These are phyloP conservation scores for Sclerurus mexicanus DNA, from an alignment of 2,113 vertebrate species.

Conservation along the genomic window DNA sequence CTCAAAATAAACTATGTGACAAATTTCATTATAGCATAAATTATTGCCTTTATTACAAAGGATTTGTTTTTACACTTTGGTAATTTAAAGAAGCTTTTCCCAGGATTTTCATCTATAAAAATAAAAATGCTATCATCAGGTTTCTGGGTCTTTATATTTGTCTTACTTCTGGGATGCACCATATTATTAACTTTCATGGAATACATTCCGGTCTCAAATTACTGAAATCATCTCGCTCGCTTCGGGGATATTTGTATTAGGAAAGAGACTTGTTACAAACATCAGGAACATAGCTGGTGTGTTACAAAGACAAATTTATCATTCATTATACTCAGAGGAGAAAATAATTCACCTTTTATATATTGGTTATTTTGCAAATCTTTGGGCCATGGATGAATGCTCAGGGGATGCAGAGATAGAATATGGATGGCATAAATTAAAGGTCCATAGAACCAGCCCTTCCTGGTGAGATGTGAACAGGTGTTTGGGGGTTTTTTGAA, in stretches of 20 bases:
- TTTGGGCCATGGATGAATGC: neutral
- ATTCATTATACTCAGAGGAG: neutral
- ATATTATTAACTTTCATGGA: slow-evolving; percentile 49
- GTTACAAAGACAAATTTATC: slow-evolving; percentile 21
- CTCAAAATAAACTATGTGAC: slow-evolving; percentile 9
- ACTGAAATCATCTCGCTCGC: neutral
- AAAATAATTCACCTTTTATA: slow-evolving; percentile 10
- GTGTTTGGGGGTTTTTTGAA: neutral
- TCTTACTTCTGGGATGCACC: slow-evolving; percentile 50
- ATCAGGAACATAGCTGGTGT: neutral
- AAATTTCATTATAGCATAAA: slow-evolving; percentile 17
- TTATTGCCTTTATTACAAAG: slow-evolving; percentile 9
- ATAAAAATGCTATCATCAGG: slow-evolving; percentile 1
- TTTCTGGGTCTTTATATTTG: slow-evolving; percentile 25
- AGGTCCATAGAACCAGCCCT: neutral
- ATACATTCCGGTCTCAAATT: slow-evolving; percentile 7
- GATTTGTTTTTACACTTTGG: neutral
- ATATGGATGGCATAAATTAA: neutral
- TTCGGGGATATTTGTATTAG: slow-evolving; percentile 31
- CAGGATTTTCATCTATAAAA: slow-evolving; percentile 24
- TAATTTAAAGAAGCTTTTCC: slow-evolving; percentile 41
- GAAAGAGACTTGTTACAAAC: slow-evolving; percentile 36
- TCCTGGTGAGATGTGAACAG: neutral
- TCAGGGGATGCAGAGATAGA: neutral
- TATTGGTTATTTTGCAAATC: slow-evolving; percentile 3